Evolutionary conservation across 2,113 vertebrate species (phyloP).

Genomic region (Ovis aries): ARS-UI_Ramb_v3.0 NC_056071.1:61686001-61686500

Average conservation of each 20-base stretch:
- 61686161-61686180: background rate
- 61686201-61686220: background rate
- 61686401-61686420: background rate
- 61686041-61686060: background rate
- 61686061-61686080: background rate
- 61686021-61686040: background rate
- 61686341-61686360: background rate
- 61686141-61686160: background rate
- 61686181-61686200: background rate
- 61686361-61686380: background rate
- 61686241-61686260: background rate
- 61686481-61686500: background rate
- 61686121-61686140: background rate
- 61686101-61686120: background rate
- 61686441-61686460: background rate
- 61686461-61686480: background rate
- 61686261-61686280: background rate
- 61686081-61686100: background rate
- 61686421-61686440: background rate
- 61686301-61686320: background rate
- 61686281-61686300: fast-evolving
- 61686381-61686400: background rate
- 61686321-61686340: background rate
- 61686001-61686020: background rate
- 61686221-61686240: background rate